Conservation (phyloP, 2,888 invertebrate genomes). For the Griposia aprilina region DNA sequence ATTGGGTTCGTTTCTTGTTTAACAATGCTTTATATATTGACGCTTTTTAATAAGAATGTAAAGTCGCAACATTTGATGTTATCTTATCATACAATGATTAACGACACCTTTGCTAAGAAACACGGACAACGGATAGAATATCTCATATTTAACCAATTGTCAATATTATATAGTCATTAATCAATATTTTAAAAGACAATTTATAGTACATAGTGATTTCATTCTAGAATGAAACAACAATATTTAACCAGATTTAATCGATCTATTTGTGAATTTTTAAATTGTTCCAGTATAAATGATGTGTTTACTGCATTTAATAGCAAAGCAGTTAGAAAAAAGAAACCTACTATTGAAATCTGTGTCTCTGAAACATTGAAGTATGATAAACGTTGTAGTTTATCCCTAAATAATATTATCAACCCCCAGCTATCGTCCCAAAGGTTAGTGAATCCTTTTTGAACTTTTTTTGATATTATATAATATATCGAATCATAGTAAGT, state of each 20-base stretch:
- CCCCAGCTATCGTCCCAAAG: slow-evolving; percentile 71
- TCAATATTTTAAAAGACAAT: slow-evolving; percentile 41
- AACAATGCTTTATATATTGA: slow-evolving; percentile 62
- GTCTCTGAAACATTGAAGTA: slow-evolving; percentile 11
- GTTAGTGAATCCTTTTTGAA: slow-evolving; percentile 76
- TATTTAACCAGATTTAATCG: slow-evolving; percentile 7
- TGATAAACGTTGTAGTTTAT: slow-evolving; percentile 40
- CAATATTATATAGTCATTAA: slow-evolving; percentile 19
- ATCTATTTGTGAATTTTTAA: slow-evolving; percentile 16
- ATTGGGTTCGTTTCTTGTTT: slow-evolving; percentile 53
- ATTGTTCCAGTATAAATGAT: slow-evolving; percentile 17
- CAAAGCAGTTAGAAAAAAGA: slow-evolving; percentile 8
- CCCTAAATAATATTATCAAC: slow-evolving; percentile 13
- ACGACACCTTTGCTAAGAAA: slow-evolving; percentile 42
- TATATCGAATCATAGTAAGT: slow-evolving; percentile 42
- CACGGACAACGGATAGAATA: slow-evolving; percentile 20
- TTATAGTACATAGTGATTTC: slow-evolving; percentile 17
- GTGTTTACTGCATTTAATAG: slow-evolving; percentile 23
- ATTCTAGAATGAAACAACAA: slow-evolving; percentile 10
- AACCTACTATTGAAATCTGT: neutral
- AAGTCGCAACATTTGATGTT: slow-evolving; percentile 46
- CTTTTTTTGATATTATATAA: slow-evolving; percentile 53
- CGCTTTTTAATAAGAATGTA: slow-evolving; percentile 56
- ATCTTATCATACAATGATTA: slow-evolving; percentile 39
- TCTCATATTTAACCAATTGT: slow-evolving; percentile 22